Base-by-base conservation (phyloP, 2,888 invertebrate genomes). In the Cosmopolites sordidus region DNA sequence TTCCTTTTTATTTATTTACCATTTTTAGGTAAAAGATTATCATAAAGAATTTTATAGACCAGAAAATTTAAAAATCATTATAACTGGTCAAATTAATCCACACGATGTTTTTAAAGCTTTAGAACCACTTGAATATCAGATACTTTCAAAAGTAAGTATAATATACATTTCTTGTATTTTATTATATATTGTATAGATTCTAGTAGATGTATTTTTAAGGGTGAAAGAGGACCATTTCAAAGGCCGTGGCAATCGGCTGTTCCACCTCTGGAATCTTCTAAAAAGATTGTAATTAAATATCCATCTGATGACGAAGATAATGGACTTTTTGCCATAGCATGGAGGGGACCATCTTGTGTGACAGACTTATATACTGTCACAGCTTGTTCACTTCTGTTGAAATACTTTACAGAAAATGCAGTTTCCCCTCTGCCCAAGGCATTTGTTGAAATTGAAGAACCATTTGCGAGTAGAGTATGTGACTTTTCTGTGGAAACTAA, bases 31-130 rank as follows among this genome's bases (percentile, higher is more conserved):
- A 4, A 80, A 80, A 61, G 76, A 82, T 11, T 96, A 86, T 70
- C 94, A 95, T 71, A 83, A 85, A 63, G 80, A 87, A 56, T 94
- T 89, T 74, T 96, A 95, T 73, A 79, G 92, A 16, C 85, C 94
- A 1, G 91, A 92, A 73, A 96, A 96, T 72, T 75, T 94, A 52
- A 86, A 87, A 56, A 76, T 94, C 2, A 85, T 93, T 48, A 83
- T 94, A 46, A 85, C 88, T 11, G 94, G 94, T 0, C 85, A 86
- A 74, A 84, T 93, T 14, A 80, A 84, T 42, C 82, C 86, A 1
- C 78, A 82, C 11, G 83, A 88, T 65, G 83, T 94, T 1, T 89
- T 93, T 66, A 77, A 80, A 63, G 83, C 84, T 2, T 72, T 95
- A 50, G 76, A 81, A 47, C 78, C 82, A 2, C 75, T 92, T 0